A percentile compares a stretch with the other conserved stretches of the same genome.
phyloP scores from a whole-genome alignment of 2,113 vertebrate species.

The Phalacrocorax aristotelis region DNA sequence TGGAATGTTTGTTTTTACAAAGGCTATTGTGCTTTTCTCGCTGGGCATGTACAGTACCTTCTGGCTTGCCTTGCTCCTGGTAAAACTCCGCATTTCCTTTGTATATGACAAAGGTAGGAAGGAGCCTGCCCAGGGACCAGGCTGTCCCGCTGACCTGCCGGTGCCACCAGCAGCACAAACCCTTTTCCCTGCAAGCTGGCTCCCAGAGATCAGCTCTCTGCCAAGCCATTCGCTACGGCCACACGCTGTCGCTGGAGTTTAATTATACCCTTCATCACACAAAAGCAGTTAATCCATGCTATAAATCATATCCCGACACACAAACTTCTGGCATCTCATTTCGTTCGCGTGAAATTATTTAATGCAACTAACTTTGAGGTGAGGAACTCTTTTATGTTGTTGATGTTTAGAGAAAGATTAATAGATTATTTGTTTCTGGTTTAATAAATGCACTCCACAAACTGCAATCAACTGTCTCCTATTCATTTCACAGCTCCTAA shows the following conservation, averaged over 20 bases:
- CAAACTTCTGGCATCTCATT: conserved; percentile 13
- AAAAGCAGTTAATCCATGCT: conserved; percentile 6
- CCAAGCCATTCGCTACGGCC: neutral
- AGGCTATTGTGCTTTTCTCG: neutral
- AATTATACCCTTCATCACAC: conserved; percentile 25
- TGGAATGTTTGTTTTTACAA: neutral
- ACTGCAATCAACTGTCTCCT: neutral
- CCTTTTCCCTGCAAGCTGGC: neutral
- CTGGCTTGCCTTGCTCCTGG: neutral
- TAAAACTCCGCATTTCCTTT: neutral
- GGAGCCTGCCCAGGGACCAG: neutral
- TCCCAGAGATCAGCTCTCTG: neutral
- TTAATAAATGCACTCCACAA: conserved; percentile 6
- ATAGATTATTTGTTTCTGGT: conserved; percentile 50
- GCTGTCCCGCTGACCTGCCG: neutral
- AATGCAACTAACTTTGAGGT: conserved; percentile 28
- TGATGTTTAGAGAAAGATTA: conserved; percentile 50
- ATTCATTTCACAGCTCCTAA: conserved; percentile 44
- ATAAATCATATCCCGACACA: neutral
- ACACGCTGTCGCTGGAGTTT: neutral
- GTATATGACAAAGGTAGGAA: conserved; percentile 8
- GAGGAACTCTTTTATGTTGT: conserved; percentile 23
- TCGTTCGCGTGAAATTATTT: neutral
- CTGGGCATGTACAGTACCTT: neutral
- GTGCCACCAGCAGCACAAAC: neutral